phyloP scores from a whole-genome alignment of 2,797 vertebrate genomes.

The Manis pentadactyla region DNA sequence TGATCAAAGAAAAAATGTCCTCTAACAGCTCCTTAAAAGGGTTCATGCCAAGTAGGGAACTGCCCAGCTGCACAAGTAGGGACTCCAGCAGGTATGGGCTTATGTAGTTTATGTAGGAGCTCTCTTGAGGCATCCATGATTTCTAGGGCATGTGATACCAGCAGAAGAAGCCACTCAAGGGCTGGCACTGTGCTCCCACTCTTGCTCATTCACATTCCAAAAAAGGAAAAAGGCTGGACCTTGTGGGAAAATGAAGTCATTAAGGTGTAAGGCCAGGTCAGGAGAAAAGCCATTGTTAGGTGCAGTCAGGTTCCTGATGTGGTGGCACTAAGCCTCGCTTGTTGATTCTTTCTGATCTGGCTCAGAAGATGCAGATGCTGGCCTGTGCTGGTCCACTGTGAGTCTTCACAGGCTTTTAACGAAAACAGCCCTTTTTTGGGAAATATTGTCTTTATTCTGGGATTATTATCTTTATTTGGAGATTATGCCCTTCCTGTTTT shows the following conservation, averaged over 20 bases:
- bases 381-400: background rate
- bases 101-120: background rate
- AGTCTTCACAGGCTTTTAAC: background rate
- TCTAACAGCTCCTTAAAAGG: background rate
- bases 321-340: background rate
- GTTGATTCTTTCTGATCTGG: background rate
- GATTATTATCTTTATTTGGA: background rate
- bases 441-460: background rate
- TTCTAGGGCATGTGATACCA: background rate
- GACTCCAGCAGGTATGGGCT: background rate
- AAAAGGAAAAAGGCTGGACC: background rate
- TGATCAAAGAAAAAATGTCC: background rate
- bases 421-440: background rate
- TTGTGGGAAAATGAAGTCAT: background rate
- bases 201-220: background rate
- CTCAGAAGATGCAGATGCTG: background rate
- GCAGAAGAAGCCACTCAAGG: background rate
- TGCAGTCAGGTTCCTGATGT: background rate
- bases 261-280: background rate
- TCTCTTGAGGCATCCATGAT: background rate
- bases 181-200: background rate
- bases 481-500: background rate
- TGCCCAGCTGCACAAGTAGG: background rate
- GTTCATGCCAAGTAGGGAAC: background rate
- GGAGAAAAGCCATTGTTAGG: background rate